Conservation (phyloP, 2,888 invertebrate species). For the Leucoma salicis region DNA sequence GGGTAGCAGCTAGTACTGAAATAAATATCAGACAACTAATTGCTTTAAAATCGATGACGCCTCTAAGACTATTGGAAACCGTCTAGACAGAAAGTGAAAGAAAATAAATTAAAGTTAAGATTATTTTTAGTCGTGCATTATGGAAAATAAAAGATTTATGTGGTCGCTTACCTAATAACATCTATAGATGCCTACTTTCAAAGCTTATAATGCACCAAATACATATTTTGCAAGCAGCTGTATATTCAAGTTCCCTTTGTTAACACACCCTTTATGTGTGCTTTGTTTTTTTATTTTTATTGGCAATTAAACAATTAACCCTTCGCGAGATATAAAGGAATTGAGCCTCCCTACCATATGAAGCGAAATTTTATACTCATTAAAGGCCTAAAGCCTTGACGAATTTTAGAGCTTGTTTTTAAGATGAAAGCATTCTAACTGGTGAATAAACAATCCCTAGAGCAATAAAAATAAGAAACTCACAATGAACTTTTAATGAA, state of each 20-base stretch:
- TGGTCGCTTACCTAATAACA: too few relatives aligned
- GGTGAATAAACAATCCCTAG: slow-evolving; percentile 40
- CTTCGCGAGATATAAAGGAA: slow-evolving; percentile 64
- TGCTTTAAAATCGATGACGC: too few relatives aligned
- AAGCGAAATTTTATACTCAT: slow-evolving; percentile 75
- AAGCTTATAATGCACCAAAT: slow-evolving; percentile 21
- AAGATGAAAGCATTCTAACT: slow-evolving; percentile 51
- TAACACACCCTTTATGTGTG: slow-evolving; percentile 43
- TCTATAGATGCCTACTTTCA: slow-evolving; percentile 10
- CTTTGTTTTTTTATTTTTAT: slow-evolving; percentile 74
- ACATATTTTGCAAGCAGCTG: slow-evolving; percentile 44
- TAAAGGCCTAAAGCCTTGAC: slow-evolving; percentile 64
- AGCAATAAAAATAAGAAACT: slow-evolving; percentile 45
- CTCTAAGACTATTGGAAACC: too few relatives aligned
- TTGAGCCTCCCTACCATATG: slow-evolving; percentile 53
- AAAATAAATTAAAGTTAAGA: too few relatives aligned
- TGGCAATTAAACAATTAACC: slow-evolving; percentile 81
- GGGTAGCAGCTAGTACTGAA: too few relatives aligned
- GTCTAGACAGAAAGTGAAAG: too few relatives aligned
- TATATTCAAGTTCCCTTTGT: slow-evolving; percentile 37
- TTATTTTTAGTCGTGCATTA: too few relatives aligned
- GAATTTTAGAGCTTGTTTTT: slow-evolving; percentile 61
- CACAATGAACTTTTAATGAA: slow-evolving; percentile 43
- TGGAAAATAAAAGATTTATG: too few relatives aligned
- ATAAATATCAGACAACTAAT: too few relatives aligned